Percentiles rank a stretch among this genome's conserved stretches.
phyloP scores from a whole-genome alignment of 2,113 vertebrate species.

The Gadus macrocephalus region DNA sequence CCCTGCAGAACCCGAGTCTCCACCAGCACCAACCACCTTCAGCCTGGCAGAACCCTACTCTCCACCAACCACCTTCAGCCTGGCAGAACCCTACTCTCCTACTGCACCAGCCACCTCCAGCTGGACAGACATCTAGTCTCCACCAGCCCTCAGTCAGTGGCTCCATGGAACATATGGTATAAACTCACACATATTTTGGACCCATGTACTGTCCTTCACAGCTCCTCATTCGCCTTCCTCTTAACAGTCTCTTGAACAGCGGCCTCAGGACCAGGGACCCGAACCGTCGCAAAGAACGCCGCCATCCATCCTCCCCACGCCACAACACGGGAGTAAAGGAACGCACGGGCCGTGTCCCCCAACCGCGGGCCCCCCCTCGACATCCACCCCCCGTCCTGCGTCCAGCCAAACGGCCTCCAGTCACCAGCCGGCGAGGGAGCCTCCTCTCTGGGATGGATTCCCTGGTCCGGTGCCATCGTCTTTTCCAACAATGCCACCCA shows the following conservation, averaged over 20 bases:
- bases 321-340: slow-evolving; percentile 21
- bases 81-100: slow-evolving; percentile 6
- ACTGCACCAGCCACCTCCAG: not conserved
- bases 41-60: not conserved
- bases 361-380: slow-evolving; percentile 7
- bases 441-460: slow-evolving; percentile 63
- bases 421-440: slow-evolving; percentile 38
- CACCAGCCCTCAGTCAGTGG: slow-evolving; percentile 13
- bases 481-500: not conserved
- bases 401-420: slow-evolving; percentile 46
- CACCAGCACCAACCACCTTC: not conserved
- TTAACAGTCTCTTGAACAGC: not conserved
- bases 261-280: slow-evolving; percentile 30
- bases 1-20: not conserved
- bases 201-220: too few relatives aligned
- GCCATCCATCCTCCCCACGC: slow-evolving; percentile 19
- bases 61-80: not conserved
- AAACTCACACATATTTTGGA: too few relatives aligned
- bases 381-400: slow-evolving; percentile 25
- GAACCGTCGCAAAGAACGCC: slow-evolving; percentile 26
- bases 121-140: not conserved
- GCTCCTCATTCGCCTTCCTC: too few relatives aligned
- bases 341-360: slow-evolving; percentile 1
- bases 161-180: not conserved
- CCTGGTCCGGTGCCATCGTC: slow-evolving; percentile 46